Conservation (phyloP, 2,888 invertebrate species). For the Apomyelois bistriatella region DNA sequence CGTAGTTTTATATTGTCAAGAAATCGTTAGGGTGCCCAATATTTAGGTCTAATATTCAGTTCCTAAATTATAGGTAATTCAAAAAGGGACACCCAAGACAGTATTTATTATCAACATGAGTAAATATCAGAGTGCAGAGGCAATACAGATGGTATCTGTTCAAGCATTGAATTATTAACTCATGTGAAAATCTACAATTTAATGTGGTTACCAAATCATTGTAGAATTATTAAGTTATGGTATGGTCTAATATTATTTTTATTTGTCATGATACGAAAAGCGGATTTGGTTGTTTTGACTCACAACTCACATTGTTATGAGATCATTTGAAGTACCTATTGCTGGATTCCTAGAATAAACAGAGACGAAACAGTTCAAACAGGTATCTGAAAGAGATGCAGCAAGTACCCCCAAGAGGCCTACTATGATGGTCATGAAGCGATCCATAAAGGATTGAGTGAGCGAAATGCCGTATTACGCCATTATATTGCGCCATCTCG, state of each 20-base stretch:
- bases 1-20: not conserved
- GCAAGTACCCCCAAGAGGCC: too few species aligned
- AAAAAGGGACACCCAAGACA: not conserved
- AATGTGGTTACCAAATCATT: slow-evolving; percentile 22
- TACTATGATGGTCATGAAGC: too few species aligned
- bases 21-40: not conserved
- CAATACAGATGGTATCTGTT: not conserved
- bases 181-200: not conserved
- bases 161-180: not conserved
- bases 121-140: not conserved
- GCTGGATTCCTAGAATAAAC: too few species aligned
- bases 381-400: too few species aligned
- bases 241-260: slow-evolving; percentile 10
- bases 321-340: not conserved
- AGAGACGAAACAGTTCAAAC: too few species aligned
- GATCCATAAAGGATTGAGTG: too few species aligned
- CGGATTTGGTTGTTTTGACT: not conserved
- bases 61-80: not conserved
- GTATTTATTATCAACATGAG: not conserved
- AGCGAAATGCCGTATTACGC: too few species aligned
- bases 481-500: too few species aligned
- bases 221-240: slow-evolving; percentile 15
- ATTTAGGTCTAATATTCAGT: slow-evolving; percentile 2
- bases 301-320: slow-evolving; percentile 6
- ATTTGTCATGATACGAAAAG: not conserved